These are phyloP conservation scores for Myiopsitta monachus DNA, from an alignment of 2,113 vertebrate genomes.

Conservation along the genomic window DNA sequence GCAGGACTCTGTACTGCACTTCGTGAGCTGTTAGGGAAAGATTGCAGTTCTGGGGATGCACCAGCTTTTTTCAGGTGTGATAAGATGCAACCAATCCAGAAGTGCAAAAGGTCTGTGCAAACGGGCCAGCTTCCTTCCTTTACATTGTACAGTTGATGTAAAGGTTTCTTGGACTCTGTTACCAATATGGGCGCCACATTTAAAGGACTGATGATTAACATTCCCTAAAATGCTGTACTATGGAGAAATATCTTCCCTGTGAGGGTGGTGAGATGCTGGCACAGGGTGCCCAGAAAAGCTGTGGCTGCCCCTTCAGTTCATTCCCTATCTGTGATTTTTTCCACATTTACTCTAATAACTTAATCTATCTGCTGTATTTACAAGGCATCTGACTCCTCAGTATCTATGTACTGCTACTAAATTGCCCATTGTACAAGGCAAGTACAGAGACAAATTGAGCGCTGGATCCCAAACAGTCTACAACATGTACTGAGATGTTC, in stretches of 20 bases:
- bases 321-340: not conserved
- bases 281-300: not conserved
- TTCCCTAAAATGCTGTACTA: not conserved
- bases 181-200: not conserved
- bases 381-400: not conserved
- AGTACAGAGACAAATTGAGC: not conserved
- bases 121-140: not conserved
- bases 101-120: not conserved
- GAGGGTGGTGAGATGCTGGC: not conserved
- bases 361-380: not conserved
- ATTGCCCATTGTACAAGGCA: not conserved
- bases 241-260: not conserved
- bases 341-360: not conserved
- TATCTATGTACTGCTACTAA: not conserved
- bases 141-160: accelerated
- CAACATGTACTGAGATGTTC: not conserved
- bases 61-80: not conserved
- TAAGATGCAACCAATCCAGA: not conserved
- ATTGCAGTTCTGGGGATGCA: not conserved
- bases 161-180: not conserved
- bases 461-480: not conserved
- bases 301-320: not conserved
- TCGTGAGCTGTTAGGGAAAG: not conserved
- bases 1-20: not conserved
- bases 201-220: not conserved